phyloP scores from a whole-genome alignment of 1,140 invertebrate species.

The Sweltsa coloradensis region DNA sequence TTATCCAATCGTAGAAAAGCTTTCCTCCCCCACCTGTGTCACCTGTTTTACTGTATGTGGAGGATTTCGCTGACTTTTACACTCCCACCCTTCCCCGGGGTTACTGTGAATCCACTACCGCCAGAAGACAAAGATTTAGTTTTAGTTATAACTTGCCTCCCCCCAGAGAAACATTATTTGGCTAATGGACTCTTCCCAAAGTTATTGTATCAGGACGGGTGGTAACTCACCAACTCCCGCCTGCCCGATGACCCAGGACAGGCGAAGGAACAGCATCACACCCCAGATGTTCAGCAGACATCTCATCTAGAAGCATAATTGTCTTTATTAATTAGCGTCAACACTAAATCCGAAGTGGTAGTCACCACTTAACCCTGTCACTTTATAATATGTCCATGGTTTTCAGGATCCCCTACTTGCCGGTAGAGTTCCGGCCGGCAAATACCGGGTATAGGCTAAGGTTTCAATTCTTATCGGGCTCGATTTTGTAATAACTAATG shows the following conservation, averaged over 20 bases:
- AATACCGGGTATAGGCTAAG: no score
- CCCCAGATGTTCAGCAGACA: conserved; percentile 66
- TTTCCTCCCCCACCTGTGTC: no score
- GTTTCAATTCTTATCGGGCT: no score
- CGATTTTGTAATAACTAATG: no score
- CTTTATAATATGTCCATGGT: neutral
- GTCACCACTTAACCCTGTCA: neutral
- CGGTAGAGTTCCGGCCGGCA: no score
- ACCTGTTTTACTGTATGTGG: no score
- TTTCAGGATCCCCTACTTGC: no score
- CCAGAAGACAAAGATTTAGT: conserved; percentile 1
- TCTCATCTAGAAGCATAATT: conserved; percentile 32
- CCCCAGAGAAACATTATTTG: neutral
- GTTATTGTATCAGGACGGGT: neutral
- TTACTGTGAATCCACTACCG: no score
- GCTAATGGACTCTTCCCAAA: neutral
- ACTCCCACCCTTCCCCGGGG: no score
- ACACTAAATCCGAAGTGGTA: conserved; percentile 6
- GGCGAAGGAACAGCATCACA: conserved; percentile 48
- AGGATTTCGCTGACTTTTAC: no score
- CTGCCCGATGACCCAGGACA: conserved; percentile 49
- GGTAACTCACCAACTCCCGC: conserved; percentile 48
- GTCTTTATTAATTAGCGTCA: neutral
- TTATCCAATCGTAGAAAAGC: no score
- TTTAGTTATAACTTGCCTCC: neutral